phyloP scores from a whole-genome alignment of 2,888 invertebrate species.

The Ennomos quercinarius region DNA sequence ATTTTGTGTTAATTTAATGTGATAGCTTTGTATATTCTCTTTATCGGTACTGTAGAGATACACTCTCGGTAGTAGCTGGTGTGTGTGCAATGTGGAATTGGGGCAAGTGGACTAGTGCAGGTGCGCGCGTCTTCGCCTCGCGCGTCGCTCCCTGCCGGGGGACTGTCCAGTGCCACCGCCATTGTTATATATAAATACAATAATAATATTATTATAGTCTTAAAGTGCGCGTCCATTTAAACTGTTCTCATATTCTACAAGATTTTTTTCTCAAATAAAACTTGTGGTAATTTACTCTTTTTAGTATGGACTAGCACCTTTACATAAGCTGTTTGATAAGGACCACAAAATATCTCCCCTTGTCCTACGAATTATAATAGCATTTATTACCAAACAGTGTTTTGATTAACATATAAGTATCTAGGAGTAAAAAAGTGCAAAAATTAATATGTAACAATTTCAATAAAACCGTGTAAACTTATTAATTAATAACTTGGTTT shows the following conservation, averaged over 20 bases:
- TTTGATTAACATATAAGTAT: conserved; percentile 80
- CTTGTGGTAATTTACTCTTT: conserved; percentile 47
- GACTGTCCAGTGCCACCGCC: conserved; percentile 48
- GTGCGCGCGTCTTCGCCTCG: conserved; percentile 35
- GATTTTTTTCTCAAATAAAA: conserved; percentile 45
- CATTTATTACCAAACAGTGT: conserved; percentile 85
- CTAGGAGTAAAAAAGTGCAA: conserved; percentile 81
- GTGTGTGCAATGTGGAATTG: conserved; percentile 48
- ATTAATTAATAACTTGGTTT: conserved; percentile 69
- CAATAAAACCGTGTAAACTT: conserved; percentile 84
- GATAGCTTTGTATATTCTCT: conserved; percentile 84
- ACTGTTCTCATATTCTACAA: conserved; percentile 46
- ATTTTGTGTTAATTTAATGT: conserved; percentile 84
- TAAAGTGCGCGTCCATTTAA: conserved; percentile 50
- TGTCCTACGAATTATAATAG: conserved; percentile 78
- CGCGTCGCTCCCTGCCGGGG: conserved; percentile 35
- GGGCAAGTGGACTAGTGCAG: conserved; percentile 38
- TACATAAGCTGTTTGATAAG: conserved; percentile 70
- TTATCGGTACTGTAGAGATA: conserved; percentile 67
- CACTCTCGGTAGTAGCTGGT: conserved; percentile 62
- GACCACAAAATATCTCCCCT: conserved; percentile 69
- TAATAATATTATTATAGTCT: conserved; percentile 48
- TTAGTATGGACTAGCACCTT: conserved; percentile 56
- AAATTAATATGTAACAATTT: conserved; percentile 84
- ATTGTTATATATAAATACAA: conserved; percentile 46